phyloP scores from a whole-genome alignment of 2,113 vertebrate genomes.

The Crotalus horridus region DNA sequence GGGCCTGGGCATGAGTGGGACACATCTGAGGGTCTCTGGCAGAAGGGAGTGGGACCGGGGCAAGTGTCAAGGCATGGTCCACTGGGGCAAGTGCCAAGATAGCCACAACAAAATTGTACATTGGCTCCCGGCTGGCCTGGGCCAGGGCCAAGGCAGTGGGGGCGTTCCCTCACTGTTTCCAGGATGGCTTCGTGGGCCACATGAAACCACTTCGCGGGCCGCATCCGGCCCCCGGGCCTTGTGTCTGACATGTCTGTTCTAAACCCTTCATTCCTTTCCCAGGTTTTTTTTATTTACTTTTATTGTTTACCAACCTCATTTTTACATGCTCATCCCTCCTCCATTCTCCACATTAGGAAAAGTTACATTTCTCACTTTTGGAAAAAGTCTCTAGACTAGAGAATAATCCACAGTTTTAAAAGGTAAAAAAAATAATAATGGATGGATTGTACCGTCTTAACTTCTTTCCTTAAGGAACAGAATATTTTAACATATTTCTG shows the following conservation, averaged over 20 bases:
- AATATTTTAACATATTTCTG: slow-evolving; percentile 29
- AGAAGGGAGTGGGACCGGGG: too few species aligned
- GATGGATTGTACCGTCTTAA: slow-evolving; percentile 24
- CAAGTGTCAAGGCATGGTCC: too few species aligned
- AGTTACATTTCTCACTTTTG: background rate
- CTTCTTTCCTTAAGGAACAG: slow-evolving; percentile 16
- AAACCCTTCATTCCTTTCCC: background rate
- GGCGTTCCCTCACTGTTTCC: too few species aligned
- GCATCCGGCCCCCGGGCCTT: too few species aligned
- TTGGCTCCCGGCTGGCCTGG: too few species aligned
- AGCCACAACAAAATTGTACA: too few species aligned
- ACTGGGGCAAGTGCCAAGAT: too few species aligned
- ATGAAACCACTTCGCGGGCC: too few species aligned
- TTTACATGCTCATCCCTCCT: background rate
- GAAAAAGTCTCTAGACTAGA: background rate
- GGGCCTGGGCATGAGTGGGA: too few species aligned
- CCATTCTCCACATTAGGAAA: background rate
- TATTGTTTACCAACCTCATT: background rate
- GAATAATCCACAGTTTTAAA: slow-evolving; percentile 32
- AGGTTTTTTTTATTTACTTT: background rate
- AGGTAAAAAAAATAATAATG: slow-evolving; percentile 11
- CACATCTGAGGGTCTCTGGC: too few species aligned
- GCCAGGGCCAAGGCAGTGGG: too few species aligned
- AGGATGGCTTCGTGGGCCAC: too few species aligned
- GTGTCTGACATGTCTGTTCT: background rate